A percentile compares a stretch with the other conserved stretches of the same genome.
Conservation (phyloP, 1,140 invertebrate genomes). For the Aleiodes sp. region DNA sequence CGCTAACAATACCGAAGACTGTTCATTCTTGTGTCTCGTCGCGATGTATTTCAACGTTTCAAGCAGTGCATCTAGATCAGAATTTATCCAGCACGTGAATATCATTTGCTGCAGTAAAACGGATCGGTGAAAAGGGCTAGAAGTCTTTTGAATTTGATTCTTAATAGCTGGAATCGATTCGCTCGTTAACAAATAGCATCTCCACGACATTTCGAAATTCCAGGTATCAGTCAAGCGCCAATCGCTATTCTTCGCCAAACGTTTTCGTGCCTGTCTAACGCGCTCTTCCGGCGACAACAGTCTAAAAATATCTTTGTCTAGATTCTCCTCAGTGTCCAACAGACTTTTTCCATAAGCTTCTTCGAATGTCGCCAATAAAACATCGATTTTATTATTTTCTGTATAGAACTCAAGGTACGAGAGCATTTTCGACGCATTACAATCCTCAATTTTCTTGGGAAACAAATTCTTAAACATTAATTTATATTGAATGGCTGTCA, state of each 20-base stretch:
- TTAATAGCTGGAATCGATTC: constrained; percentile 48
- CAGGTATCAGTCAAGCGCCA: constrained; percentile 19
- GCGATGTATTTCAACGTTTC: constrained; percentile 44
- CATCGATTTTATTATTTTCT: constrained; percentile 29
- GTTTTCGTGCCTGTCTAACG: constrained; percentile 41
- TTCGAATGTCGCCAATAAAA: constrained; percentile 43
- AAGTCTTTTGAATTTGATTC: constrained; percentile 37
- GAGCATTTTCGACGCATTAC: constrained; percentile 27
- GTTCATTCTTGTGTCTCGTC: constrained; percentile 50
- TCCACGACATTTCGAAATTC: constrained; percentile 38
- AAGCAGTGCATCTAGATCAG: constrained; percentile 43
- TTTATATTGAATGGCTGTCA: constrained; percentile 43
- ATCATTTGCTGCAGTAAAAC: constrained; percentile 44
- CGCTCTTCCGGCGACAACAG: constrained; percentile 47
- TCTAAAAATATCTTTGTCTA: constrained; percentile 38
- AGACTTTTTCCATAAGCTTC: constrained; percentile 43
- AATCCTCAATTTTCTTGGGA: constrained; percentile 33
- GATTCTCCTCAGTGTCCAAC: constrained; percentile 23
- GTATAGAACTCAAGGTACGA: constrained; percentile 45
- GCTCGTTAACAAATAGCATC: constrained; percentile 45
- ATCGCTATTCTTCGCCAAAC: constrained; percentile 38
- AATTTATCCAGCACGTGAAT: constrained; percentile 50
- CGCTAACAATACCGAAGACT: constrained; percentile 7
- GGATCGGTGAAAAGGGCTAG: constrained; percentile 11
- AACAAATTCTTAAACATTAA: constrained; percentile 43